These are phyloP conservation scores for Digitonthophagus gazella DNA, from an alignment of 2,888 invertebrate genomes.

Conservation along the genomic window DNA sequence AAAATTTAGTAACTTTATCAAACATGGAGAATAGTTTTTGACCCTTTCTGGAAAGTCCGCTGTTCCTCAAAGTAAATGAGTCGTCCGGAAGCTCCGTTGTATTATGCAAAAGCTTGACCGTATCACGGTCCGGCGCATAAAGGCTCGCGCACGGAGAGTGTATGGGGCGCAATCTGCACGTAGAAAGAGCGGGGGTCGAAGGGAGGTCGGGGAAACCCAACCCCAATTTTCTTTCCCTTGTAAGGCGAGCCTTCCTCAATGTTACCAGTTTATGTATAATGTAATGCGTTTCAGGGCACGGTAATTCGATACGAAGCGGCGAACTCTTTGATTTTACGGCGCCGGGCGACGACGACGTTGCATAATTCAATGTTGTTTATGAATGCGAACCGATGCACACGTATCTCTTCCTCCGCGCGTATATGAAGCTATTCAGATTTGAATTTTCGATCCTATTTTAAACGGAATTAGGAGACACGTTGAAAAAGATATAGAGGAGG, in stretches of 20 bases:
- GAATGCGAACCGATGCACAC: neutral
- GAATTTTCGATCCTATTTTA: too few species aligned
- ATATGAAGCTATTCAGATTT: neutral
- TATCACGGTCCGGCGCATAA: slow-evolving; percentile 20
- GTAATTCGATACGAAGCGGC: neutral
- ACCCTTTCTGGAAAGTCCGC: neutral
- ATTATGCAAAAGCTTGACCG: slow-evolving; percentile 37
- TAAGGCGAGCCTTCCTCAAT: slow-evolving; percentile 26
- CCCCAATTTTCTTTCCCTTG: slow-evolving; percentile 21
- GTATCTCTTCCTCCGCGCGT: neutral
- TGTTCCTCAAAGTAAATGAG: slow-evolving; percentile 22
- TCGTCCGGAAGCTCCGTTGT: slow-evolving; percentile 30
- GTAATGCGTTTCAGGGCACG: slow-evolving; percentile 32
- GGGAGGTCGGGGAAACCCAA: slow-evolving; percentile 4
- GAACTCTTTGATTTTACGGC: neutral
- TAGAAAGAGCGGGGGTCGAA: slow-evolving; percentile 13
- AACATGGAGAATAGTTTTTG: too few species aligned
- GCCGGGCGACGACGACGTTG: neutral
- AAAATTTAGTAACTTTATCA: too few species aligned
- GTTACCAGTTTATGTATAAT: slow-evolving; percentile 36
- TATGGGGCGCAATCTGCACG: slow-evolving; percentile 28
- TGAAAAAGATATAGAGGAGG: too few species aligned
- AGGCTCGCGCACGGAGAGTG: neutral
- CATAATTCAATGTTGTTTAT: slow-evolving; percentile 4
- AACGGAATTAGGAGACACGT: too few species aligned